phyloP scores from a whole-genome alignment of 1,140 invertebrate species.

The Scylla paramamosain region DNA sequence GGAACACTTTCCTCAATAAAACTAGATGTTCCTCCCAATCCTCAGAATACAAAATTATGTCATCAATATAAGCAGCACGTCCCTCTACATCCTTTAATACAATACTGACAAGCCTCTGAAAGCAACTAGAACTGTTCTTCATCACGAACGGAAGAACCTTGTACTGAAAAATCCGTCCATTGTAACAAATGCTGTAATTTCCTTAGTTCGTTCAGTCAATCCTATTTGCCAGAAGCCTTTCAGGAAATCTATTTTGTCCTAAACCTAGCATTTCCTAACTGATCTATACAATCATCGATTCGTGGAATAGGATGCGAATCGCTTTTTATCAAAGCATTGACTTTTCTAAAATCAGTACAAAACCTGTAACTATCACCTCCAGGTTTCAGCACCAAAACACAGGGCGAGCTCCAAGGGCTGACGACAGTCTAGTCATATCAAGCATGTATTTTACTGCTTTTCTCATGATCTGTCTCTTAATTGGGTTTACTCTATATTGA shows the following conservation, averaged over 20 bases:
- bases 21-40: too few relatives aligned
- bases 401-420: too few relatives aligned
- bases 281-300: too few relatives aligned
- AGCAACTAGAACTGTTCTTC: neutral
- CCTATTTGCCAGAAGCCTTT: neutral
- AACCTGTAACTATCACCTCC: too few relatives aligned
- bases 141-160: too few relatives aligned
- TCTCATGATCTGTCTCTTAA: neutral
- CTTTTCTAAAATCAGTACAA: too few relatives aligned
- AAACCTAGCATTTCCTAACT: neutral
- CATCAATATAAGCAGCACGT: constrained; percentile 4
- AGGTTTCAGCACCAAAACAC: too few relatives aligned
- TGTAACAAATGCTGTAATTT: constrained; percentile 12
- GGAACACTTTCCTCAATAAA: too few relatives aligned
- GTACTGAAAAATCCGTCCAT: neutral
- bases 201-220: constrained; percentile 13
- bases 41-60: neutral
- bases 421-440: neutral
- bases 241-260: constrained; percentile 28
- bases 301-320: too few relatives aligned
- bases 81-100: neutral
- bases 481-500: constrained; percentile 11
- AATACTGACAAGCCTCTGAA: neutral
- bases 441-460: constrained; percentile 22
- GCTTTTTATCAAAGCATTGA: too few relatives aligned